Evolutionary conservation across 1,140 invertebrate species (phyloP).

Genomic region (Cotesia chilonis): DNA sequence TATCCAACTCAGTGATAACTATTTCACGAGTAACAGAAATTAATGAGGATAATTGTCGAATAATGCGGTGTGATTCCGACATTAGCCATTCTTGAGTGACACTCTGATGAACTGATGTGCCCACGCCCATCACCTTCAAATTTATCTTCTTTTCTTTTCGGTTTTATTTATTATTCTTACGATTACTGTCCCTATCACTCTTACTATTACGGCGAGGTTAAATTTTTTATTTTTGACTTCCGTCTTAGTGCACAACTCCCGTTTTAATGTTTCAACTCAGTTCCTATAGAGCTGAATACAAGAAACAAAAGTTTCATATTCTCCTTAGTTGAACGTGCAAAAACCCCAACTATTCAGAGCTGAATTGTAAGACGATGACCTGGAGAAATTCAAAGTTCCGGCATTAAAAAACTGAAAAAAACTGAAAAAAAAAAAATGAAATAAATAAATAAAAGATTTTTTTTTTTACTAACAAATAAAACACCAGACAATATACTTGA

Average conservation of each 20-base stretch:
- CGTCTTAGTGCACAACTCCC: too few relatives aligned
- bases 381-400: conserved; percentile 4
- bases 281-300: too few relatives aligned
- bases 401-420: neutral
- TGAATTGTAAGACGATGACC: neutral
- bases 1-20: neutral
- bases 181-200: too few relatives aligned
- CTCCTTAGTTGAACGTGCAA: too few relatives aligned
- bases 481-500: neutral
- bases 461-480: neutral
- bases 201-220: too few relatives aligned
- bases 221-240: too few relatives aligned
- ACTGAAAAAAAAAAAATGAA: neutral
- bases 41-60: neutral
- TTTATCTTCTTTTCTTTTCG: neutral
- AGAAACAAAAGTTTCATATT: too few relatives aligned
- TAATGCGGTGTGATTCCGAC: neutral
- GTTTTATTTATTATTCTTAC: neutral
- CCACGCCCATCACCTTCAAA: too few relatives aligned
- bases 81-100: conserved; percentile 11
- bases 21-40: conserved; percentile 2
- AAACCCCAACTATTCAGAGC: too few relatives aligned
- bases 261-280: too few relatives aligned
- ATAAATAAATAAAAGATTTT: neutral
- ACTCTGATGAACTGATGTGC: neutral